Conservation (phyloP, 2,797 vertebrate genomes). For the Diplodus puntazzo region DNA sequence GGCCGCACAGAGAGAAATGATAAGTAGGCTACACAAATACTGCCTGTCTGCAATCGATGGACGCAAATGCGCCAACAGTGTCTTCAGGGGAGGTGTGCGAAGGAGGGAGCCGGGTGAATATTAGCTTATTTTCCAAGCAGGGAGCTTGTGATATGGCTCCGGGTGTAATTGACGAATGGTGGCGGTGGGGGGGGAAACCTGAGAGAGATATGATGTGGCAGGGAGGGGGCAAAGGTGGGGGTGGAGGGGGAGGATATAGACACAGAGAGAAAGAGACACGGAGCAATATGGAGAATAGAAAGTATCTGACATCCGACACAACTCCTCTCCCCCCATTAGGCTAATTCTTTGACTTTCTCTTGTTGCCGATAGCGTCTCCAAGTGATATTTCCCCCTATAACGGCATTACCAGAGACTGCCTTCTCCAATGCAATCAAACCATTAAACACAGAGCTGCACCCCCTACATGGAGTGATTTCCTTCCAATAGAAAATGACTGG, state of each 20-base stretch:
- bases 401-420: conserved; percentile 78
- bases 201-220: conserved; percentile 73
- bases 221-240: conserved; percentile 26
- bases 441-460: conserved; percentile 75
- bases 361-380: conserved; percentile 76
- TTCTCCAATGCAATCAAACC: conserved; percentile 84
- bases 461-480: conserved; percentile 72
- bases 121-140: conserved; percentile 78
- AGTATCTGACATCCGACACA: conserved; percentile 83
- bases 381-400: conserved; percentile 74
- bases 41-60: conserved; percentile 81
- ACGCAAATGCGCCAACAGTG: conserved; percentile 80
- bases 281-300: conserved; percentile 71
- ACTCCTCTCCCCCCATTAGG: conserved; percentile 77
- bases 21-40: conserved; percentile 76
- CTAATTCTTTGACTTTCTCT: conserved; percentile 83
- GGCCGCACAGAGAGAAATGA: conserved; percentile 72
- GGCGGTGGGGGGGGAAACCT: conserved; percentile 48
- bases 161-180: conserved; percentile 74
- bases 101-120: conserved; percentile 42
- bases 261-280: conserved; percentile 58
- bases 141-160: conserved; percentile 74
- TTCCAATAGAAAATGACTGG: conserved; percentile 78
- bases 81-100: conserved; percentile 66
- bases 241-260: conserved; percentile 1